Conservation (phyloP, 1,140 invertebrate genomes). For the Drosophila tani region DNA sequence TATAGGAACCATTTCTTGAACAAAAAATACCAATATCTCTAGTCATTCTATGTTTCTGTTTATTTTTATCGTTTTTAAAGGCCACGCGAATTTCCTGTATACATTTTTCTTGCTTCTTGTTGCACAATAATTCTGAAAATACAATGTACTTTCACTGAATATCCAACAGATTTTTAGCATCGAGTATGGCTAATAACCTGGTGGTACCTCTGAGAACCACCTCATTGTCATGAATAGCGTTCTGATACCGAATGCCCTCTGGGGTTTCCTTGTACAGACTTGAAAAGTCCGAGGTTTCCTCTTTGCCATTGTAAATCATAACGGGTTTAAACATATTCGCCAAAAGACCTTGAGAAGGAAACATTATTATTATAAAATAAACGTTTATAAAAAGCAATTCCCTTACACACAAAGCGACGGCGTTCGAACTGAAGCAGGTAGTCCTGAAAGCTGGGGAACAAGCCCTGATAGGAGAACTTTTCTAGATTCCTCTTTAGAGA, state of each 20-base stretch:
- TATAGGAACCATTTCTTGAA: no score
- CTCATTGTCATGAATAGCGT: conserved; percentile 38
- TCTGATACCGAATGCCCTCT: conserved; percentile 43
- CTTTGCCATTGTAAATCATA: conserved; percentile 53
- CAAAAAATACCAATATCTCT: no score
- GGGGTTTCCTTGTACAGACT: conserved; percentile 48
- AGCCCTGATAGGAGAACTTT: conserved; percentile 50
- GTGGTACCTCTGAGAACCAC: conserved; percentile 30
- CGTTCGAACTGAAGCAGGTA: conserved; percentile 60
- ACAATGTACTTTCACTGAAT: neutral
- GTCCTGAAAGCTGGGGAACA: conserved; percentile 62
- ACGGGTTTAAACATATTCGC: conserved; percentile 43
- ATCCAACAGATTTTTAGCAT: conserved; percentile 61
- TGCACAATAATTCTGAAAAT: neutral
- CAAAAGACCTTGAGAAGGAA: conserved; percentile 23
- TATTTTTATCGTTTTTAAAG: no score
- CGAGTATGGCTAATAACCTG: conserved; percentile 43
- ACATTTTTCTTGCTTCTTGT: neutral
- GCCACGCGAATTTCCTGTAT: no score
- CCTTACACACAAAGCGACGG: conserved; percentile 65
- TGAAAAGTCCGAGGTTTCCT: conserved; percentile 41
- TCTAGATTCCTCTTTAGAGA: conserved; percentile 38
- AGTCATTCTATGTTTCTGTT: no score
- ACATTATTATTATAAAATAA: no score
- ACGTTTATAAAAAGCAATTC: rapidly evolving